Base-by-base conservation (phyloP, 2,113 vertebrate species). In the Elephas maximus region DNA sequence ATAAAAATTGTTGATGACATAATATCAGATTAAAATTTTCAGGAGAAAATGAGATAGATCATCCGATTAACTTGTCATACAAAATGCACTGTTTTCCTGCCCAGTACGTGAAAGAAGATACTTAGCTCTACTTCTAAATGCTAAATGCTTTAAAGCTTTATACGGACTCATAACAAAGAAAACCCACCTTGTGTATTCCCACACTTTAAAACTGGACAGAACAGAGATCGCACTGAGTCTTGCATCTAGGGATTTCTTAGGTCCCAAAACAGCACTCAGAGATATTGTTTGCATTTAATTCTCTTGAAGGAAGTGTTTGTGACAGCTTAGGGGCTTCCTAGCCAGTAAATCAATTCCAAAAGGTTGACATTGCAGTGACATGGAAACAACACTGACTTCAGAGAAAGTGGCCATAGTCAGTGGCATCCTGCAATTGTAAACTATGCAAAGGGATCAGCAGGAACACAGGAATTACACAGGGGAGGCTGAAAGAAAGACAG, bases 261-360 rank as follows among this genome's bases (percentile, higher is more conserved):
- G 17, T 1, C 23, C 14, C 57, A 78, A 28, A 79, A 2, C 1
- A 30, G 18, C 1, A 65, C 26, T 83, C 90, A 30, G 21, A 41
- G 24, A 9, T 88, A 6, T 2, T 53, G 15, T 41, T 95, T 83
- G 28, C 18, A 73, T 95, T 92, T 85, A 45, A 53, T 94, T 89
- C 30, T 85, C 73, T 89, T 87, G 20, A 92, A 93, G 48, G 37
- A 78, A 94, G 23, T 77, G 12, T 95, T 89, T 95, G 73, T 96
- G 92, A 96, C 48, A 96, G 73, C 44, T 71, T 18, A 45, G 17
- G 69, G 82, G 9, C 4, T 88, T 96, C 71, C 63, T 45, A 44
- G n/a, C 12, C 41, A 12, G 78, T 76, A 95, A 96, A 88, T 96
- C 88, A 97, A 23, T 88, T 94, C 57, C 78, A 88, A 88, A 87